phyloP scores from a whole-genome alignment of 53 echinoderm and acorn worm genomes.

The Henricia sp. region DNA sequence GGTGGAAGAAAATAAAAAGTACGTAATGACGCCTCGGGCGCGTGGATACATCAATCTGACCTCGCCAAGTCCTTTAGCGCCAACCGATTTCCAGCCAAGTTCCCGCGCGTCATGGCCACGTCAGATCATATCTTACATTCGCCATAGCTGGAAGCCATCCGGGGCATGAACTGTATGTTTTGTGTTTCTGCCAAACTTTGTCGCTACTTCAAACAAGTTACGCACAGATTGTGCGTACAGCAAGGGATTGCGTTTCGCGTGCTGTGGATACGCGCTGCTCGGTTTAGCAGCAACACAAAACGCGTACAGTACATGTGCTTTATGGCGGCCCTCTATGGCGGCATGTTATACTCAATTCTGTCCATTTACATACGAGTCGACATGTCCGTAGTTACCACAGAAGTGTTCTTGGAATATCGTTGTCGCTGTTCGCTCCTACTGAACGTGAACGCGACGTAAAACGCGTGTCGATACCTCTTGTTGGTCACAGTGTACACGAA shows the following conservation, averaged over 20 bases:
- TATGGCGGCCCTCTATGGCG: too few relatives aligned
- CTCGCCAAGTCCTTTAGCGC: not conserved
- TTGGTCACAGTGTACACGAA: slow-evolving; percentile 71
- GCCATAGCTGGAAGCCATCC: too few relatives aligned
- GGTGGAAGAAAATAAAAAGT: not conserved
- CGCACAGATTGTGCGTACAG: too few relatives aligned
- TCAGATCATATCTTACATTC: not conserved
- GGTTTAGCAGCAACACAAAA: too few relatives aligned
- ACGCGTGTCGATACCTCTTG: slow-evolving; percentile 68
- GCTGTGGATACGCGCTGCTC: too few relatives aligned
- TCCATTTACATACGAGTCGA: slow-evolving; percentile 57
- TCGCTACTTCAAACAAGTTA: too few relatives aligned
- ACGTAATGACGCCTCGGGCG: not conserved
- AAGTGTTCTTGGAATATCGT: slow-evolving; percentile 42
- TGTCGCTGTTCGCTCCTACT: slow-evolving; percentile 41
- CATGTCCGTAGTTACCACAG: slow-evolving; percentile 61
- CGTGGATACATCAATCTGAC: not conserved
- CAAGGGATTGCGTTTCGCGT: too few relatives aligned
- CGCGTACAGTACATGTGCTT: too few relatives aligned
- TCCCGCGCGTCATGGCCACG: not conserved
- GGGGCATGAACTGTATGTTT: too few relatives aligned
- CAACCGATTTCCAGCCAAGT: not conserved
- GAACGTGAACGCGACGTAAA: slow-evolving; percentile 64
- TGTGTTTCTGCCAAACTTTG: too few relatives aligned
- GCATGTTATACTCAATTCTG: too few relatives aligned